Base-by-base conservation (phyloP, 2,888 invertebrate species). In the Chaitophorus viminalis region DNA sequence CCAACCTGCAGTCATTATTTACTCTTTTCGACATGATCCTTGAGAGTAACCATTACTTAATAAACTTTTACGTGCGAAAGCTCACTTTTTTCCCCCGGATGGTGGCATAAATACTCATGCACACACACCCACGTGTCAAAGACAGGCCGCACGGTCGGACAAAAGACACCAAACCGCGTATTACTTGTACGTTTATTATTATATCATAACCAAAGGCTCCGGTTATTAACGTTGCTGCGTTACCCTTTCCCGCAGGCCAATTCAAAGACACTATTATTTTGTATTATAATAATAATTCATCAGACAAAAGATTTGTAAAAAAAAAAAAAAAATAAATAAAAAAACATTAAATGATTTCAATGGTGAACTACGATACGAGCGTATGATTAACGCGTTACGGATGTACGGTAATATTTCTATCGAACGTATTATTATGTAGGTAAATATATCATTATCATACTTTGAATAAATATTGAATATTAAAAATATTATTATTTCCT, bases 51-150 rank as follows among this genome's bases (percentile, higher is more conserved):
- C 36, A n/a, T 70, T 70, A 46, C 68, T 70, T 70, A 70, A 70
- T 81, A 81, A 81, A 21, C 60, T 81, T 52, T 70, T 54, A 33
- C 18, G 52, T 25, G 72, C 25, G 9, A 68, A 79, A 79, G 65
- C 36, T 68, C 36, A 46, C 21, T 46, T 81, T 81, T 74, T 54
- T 77, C 4, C n/a, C 25, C 3, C 3, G 11, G 17, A 14, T 72
- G 33, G 72, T 17, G n/a, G n/a, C 52, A 82, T 82, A 82, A 82
- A 82, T 72, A 72, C 72, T 82, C 82, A 29, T 68, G 46, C 68
- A 81, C 72, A 54, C 33, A 11, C 70, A 52, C 72, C 82, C 72
- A 82, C 82, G n/a, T 33, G 82, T 82, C 82, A 82, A 82, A 82
- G 52, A 72, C 82, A 82, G 82, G 52, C 52, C 46, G 25, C 9